A percentile compares a stretch with the other conserved stretches of the same genome.
Evolutionary conservation across 23 tunicate species (phyloP).

Genomic region (Diplosoma virens): DNA sequence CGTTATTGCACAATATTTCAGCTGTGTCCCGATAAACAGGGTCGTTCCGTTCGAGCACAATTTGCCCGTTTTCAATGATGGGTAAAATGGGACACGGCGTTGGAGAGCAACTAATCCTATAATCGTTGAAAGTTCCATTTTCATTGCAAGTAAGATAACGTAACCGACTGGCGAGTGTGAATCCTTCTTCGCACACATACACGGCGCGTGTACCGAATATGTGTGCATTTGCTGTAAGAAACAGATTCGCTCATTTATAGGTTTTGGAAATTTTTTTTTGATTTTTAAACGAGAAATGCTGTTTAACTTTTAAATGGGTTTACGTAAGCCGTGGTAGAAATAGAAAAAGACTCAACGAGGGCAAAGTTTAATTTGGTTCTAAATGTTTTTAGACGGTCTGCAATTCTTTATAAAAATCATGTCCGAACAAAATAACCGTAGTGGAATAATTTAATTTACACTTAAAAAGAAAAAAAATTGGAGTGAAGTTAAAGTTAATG

Average conservation of each 20-base stretch:
- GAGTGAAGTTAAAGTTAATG: too few relatives aligned
- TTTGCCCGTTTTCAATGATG: conserved; percentile 11
- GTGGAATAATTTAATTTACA: too few relatives aligned
- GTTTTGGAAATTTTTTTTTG: too few relatives aligned
- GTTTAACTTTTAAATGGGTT: too few relatives aligned
- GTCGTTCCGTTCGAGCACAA: neutral
- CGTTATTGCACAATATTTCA: conserved; percentile 15
- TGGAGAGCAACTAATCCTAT: conserved; percentile 19
- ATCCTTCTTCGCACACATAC: conserved; percentile 31
- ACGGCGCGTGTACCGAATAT: conserved; percentile 20
- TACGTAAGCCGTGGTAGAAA: neutral
- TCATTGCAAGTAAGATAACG: conserved; percentile 42
- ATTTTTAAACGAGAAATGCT: too few relatives aligned
- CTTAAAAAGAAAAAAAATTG: too few relatives aligned
- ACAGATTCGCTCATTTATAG: neutral
- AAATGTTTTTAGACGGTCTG: too few relatives aligned
- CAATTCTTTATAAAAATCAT: too few relatives aligned
- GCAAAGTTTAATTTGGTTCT: too few relatives aligned
- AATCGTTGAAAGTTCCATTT: conserved; percentile 33
- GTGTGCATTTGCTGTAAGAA: conserved; percentile 8
- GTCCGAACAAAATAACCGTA: too few relatives aligned
- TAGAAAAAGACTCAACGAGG: too few relatives aligned
- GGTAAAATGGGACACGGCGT: conserved; percentile 8
- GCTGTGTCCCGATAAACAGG: conserved; percentile 45
- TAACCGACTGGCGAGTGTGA: neutral